Conservation (phyloP, 2,113 vertebrate species). For the Hyperoodon ampullatus region DNA sequence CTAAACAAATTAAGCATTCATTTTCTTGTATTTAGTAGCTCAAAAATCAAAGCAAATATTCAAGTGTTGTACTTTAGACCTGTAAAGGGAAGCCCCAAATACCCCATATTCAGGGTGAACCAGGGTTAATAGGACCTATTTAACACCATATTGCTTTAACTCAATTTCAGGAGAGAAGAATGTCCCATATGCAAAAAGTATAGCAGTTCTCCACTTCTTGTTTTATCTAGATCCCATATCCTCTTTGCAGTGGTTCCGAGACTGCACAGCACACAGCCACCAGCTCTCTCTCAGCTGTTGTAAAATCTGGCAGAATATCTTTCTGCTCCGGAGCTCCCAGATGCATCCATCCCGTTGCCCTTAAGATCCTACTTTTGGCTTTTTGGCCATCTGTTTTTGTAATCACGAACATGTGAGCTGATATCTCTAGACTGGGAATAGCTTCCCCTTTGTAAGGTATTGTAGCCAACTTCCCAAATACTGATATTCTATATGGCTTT, state of each 20-base stretch:
- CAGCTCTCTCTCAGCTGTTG: slow-evolving; percentile 81
- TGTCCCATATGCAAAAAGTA: not conserved
- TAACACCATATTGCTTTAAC: not conserved
- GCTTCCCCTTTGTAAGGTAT: slow-evolving; percentile 11
- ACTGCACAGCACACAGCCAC: slow-evolving; percentile 69
- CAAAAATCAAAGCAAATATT: slow-evolving; percentile 4
- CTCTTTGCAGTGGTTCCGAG: slow-evolving; percentile 68
- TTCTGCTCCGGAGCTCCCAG: slow-evolving; percentile 78
- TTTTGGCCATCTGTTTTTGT: slow-evolving; percentile 82
- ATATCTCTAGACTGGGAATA: slow-evolving; percentile 73
- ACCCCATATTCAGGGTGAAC: not conserved
- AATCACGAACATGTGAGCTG: slow-evolving; percentile 82
- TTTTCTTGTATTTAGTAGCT: not conserved
- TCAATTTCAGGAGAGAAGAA: not conserved
- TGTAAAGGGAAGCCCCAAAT: not conserved
- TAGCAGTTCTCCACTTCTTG: not conserved
- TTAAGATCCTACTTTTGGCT: slow-evolving; percentile 76
- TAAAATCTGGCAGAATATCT: slow-evolving; percentile 80
- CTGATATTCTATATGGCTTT: not conserved
- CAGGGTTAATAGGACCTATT: not conserved
- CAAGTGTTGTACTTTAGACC: not conserved
- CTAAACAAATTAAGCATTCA: not conserved
- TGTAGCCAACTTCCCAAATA: slow-evolving; percentile 44
- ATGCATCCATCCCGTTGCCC: slow-evolving; percentile 72
- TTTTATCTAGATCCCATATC: slow-evolving; percentile 58